phyloP scores from a whole-genome alignment of 2,797 vertebrate species.

The Bradypodion pumilum region DNA sequence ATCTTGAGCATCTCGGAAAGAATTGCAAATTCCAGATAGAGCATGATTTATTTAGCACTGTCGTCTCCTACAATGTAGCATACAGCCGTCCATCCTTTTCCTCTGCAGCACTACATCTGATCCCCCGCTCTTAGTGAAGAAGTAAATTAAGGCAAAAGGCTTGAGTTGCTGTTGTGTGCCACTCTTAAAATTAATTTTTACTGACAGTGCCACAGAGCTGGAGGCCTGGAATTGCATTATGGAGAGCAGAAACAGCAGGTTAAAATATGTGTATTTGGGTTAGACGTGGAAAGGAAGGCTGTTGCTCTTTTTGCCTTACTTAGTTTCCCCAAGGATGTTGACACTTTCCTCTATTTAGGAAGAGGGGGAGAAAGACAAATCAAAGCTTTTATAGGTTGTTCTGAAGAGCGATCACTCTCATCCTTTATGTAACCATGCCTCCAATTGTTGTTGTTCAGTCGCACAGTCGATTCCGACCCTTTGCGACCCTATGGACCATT shows the following conservation, averaged over 20 bases:
- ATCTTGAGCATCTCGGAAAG: conserved; percentile 93
- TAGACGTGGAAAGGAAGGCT: conserved; percentile 64
- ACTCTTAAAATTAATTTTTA: conserved; percentile 79
- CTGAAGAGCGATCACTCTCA: conserved; percentile 47
- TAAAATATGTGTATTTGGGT: conserved; percentile 71
- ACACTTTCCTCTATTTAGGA: conserved; percentile 66
- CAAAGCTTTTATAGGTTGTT: conserved; percentile 50
- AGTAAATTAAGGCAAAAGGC: conserved; percentile 73
- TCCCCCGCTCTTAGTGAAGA: conserved; percentile 70
- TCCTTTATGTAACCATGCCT: conserved; percentile 40
- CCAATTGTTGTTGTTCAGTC: too few species aligned
- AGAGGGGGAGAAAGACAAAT: conserved; percentile 50
- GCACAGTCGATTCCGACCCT: too few species aligned
- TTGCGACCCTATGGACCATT: too few species aligned
- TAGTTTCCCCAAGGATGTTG: conserved; percentile 60
- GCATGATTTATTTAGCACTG: conserved; percentile 96
- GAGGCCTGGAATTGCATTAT: conserved; percentile 67
- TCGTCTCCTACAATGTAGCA: conserved; percentile 78
- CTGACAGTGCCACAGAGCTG: conserved; percentile 66
- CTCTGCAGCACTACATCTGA: conserved; percentile 56
- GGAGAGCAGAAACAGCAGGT: conserved; percentile 63
- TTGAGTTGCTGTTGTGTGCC: conserved; percentile 63
- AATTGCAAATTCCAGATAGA: conserved; percentile 93
- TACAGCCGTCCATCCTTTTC: conserved; percentile 77
- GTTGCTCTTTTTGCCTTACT: conserved; percentile 64